Evolutionary conservation across 2,888 invertebrate genomes (phyloP).

Genomic region (Tanypteryx hageni): DNA sequence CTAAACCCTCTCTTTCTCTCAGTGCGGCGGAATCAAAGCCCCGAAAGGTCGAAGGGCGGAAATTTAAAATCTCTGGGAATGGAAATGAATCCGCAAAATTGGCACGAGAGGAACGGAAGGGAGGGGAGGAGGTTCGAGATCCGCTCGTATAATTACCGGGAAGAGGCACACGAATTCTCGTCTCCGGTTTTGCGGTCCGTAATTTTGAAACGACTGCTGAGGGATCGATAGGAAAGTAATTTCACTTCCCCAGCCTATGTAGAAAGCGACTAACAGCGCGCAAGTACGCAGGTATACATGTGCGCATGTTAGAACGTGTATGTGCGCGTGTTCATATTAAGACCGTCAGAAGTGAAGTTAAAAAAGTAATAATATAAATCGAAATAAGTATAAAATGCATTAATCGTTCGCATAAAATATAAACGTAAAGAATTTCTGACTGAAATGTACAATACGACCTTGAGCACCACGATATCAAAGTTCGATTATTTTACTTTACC

Average conservation of each 20-base stretch:
- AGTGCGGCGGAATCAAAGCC: neutral
- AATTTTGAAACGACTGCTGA: neutral
- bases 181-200: constrained; percentile 40
- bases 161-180: neutral
- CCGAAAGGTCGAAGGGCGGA: neutral
- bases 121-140: neutral
- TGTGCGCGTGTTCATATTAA: too few relatives aligned
- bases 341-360: too few relatives aligned
- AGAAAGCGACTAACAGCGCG: neutral
- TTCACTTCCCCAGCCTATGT: neutral
- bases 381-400: too few relatives aligned
- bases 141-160: constrained; percentile 31
- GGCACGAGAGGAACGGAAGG: neutral
- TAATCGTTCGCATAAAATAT: too few relatives aligned
- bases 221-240: constrained; percentile 23
- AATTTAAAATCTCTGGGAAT: neutral
- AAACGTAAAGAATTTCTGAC: too few relatives aligned
- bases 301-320: too few relatives aligned
- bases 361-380: too few relatives aligned
- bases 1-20: neutral
- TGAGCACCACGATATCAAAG: too few relatives aligned
- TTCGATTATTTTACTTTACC: too few relatives aligned
- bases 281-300: too few relatives aligned
- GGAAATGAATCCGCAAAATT: constrained; percentile 37
- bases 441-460: too few relatives aligned